Conservation (phyloP, 1,140 invertebrate species). For the Drosophila rhopaloa region DNA sequence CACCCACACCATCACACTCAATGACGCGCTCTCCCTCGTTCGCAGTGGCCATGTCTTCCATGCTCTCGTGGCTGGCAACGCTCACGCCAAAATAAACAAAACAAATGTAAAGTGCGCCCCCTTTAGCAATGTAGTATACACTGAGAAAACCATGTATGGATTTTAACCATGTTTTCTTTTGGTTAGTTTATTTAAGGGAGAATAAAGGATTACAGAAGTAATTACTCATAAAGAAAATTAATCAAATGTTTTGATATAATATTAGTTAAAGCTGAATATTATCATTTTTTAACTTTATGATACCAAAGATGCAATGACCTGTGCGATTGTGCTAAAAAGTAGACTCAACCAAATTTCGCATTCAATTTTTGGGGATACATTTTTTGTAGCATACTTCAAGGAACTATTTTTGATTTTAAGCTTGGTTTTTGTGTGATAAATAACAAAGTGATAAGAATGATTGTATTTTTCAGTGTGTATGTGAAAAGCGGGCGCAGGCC, state of each 20-base stretch:
- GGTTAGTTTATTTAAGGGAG: too few relatives aligned
- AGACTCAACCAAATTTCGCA: too few relatives aligned
- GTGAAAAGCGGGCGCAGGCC: conserved; percentile 20
- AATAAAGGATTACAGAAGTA: too few relatives aligned
- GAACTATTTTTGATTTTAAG: neutral
- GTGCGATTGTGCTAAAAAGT: too few relatives aligned
- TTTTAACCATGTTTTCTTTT: neutral
- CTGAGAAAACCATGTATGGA: neutral
- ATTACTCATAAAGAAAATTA: too few relatives aligned
- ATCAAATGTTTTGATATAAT: too few relatives aligned
- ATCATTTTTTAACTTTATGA: too few relatives aligned
- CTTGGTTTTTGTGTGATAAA: neutral
- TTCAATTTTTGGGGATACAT: neutral
- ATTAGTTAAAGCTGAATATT: too few relatives aligned
- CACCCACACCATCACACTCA: conserved; percentile 1
- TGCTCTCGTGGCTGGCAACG: conserved; percentile 51
- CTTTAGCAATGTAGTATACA: conserved; percentile 29
- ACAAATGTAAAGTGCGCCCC: conserved; percentile 78
- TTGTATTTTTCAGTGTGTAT: conserved; percentile 5
- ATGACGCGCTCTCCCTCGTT: conserved; percentile 15
- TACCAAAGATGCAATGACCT: too few relatives aligned
- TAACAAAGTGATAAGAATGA: too few relatives aligned
- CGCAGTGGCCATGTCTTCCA: conserved; percentile 37
- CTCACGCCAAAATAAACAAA: conserved; percentile 82
- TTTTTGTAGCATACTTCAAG: conserved; percentile 5